phyloP scores from a whole-genome alignment of 2,113 vertebrate genomes.

The Opisthocomus hoazin region DNA sequence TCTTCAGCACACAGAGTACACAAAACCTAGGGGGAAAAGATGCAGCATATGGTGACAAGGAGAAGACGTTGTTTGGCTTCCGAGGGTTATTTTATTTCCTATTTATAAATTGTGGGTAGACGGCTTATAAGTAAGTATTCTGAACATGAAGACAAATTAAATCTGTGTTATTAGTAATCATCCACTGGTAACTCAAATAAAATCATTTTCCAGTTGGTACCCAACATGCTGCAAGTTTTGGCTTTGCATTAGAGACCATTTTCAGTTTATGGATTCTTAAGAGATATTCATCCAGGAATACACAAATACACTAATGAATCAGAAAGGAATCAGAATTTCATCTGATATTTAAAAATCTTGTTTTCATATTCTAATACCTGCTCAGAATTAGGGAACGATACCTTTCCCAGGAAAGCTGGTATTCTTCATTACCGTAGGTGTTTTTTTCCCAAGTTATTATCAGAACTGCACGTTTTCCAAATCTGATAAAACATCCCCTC shows the following conservation, averaged over 20 bases:
- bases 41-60: constrained; percentile 48
- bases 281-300: not conserved
- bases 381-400: not conserved
- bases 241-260: not conserved
- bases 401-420: not conserved
- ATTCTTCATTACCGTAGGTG: not conserved
- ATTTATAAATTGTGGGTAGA: constrained; percentile 46
- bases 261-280: not conserved
- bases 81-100: constrained; percentile 44
- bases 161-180: constrained; percentile 8
- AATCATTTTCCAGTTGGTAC: constrained; percentile 28
- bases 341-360: not conserved
- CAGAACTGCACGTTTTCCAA: not conserved
- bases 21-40: constrained; percentile 48
- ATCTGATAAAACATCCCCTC: not conserved
- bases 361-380: not conserved
- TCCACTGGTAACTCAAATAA: constrained; percentile 1
- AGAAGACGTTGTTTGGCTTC: constrained; percentile 48
- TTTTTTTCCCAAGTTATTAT: not conserved
- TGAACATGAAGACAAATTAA: constrained; percentile 7
- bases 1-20: constrained; percentile 36
- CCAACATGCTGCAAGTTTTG: constrained; percentile 29
- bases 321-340: not conserved
- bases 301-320: not conserved
- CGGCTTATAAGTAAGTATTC: constrained; percentile 33